Base-by-base conservation (phyloP, 2,113 vertebrate species). In the Calyptomena viridis region DNA sequence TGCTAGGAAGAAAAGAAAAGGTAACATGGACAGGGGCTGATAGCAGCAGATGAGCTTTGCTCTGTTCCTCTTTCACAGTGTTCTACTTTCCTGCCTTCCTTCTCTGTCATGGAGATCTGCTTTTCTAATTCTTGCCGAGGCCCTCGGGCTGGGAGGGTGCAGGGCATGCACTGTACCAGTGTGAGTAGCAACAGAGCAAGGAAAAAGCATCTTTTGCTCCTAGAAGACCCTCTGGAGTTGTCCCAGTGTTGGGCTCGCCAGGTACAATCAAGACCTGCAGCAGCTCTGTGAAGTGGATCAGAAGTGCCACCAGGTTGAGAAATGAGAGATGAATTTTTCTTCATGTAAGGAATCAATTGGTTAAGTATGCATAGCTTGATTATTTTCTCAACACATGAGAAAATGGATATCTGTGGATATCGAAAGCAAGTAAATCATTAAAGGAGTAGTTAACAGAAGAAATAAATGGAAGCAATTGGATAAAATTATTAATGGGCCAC, bases 101-200 rank as follows among this genome's bases (percentile, higher is more conserved):
- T 66, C n/a, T 89, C 13, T 86, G 49, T 42, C 73, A 60, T 46
- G 71, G 55, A 77, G 33, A 75, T 49, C n/a, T 80, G 21, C 9
- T 82, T 85, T 75, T 22, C 30, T 75, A 79, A 71, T 67, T 87
- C 30, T 72, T 68, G 50, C 82, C 67, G 42, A 67, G 39, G 12
- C 68, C 27, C 71, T 82, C 47, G 46, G 8, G 4, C 50, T 87
- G 25, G 33, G 35, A 81, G 23, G 42, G 55, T 56, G 47, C 35
- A 59, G 18, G 28, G 13, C 14, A 28, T 0, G 0, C 4, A 5
- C 5, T 82, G 9, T 42, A 27, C 28, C 10, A 71, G 15, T 28
- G 17, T 37, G 39, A 76, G 33, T 37, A 88, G 56, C 20, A 79
- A 53, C 35, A 64, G 5, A 50, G 24, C 6, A 58, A 67, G 1